Conservation (phyloP, 2,113 vertebrate species). For the Eptatretus burgeri region DNA sequence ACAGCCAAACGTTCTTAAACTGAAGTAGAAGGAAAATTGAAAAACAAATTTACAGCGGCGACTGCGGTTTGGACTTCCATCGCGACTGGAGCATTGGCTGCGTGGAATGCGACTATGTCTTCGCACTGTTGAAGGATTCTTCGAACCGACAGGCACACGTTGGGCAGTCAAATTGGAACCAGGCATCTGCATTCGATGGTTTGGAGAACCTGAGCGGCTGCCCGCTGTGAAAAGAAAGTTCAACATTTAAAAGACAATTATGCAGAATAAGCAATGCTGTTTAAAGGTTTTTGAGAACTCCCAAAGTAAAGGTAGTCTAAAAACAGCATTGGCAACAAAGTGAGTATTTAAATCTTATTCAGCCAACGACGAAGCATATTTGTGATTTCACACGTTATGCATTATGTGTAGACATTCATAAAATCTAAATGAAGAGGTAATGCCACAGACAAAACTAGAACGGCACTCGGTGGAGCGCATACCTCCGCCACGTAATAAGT, state of each 20-base stretch:
- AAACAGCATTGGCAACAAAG: background rate
- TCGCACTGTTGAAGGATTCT: background rate
- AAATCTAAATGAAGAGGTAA: no score
- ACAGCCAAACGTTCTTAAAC: no score
- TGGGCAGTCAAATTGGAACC: slow-evolving; percentile 10
- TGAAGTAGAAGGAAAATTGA: no score
- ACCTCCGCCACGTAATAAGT: no score
- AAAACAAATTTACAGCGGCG: background rate
- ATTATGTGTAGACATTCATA: no score
- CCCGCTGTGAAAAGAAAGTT: slow-evolving; percentile 27
- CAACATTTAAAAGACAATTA: background rate
- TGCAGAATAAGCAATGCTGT: no score
- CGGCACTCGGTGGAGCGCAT: no score
- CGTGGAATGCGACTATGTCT: slow-evolving; percentile 24
- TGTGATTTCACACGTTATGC: no score
- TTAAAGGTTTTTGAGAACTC: background rate
- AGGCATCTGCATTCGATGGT: slow-evolving; percentile 47
- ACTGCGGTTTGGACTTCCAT: slow-evolving; percentile 45
- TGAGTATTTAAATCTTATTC: no score
- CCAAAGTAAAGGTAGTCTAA: background rate
- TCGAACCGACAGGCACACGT: background rate
- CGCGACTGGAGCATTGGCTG: slow-evolving; percentile 84
- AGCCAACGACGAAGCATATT: no score
- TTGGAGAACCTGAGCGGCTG: slow-evolving; percentile 74
- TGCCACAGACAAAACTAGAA: no score